A percentile compares a stretch with the other conserved stretches of the same genome.
Conservation (phyloP, 2,797 vertebrate species). For the Danionella dracula region DNA sequence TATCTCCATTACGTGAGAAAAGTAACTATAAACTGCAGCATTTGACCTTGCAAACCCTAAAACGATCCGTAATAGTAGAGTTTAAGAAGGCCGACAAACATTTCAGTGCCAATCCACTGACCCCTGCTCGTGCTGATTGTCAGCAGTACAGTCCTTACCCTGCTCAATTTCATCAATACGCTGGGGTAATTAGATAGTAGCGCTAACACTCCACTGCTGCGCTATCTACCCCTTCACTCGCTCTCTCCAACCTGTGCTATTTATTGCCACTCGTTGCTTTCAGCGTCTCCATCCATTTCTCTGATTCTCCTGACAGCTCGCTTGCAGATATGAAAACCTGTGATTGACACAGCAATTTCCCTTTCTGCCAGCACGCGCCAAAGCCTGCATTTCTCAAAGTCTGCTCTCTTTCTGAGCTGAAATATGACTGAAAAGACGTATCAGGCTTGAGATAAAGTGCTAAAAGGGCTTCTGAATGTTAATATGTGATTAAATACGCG, state of each 20-base stretch:
- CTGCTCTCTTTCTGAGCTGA: conserved; percentile 35
- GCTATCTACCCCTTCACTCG: conserved; percentile 38
- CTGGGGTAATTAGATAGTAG: conserved; percentile 47
- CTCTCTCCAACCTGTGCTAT: conserved; percentile 38
- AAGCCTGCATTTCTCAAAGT: conserved; percentile 53
- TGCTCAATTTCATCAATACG: conserved; percentile 39
- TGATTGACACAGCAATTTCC: conserved; percentile 61
- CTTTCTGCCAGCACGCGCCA: conserved; percentile 48
- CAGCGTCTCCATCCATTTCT: conserved; percentile 36
- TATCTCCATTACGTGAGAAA: background rate
- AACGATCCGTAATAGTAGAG: conserved; percentile 29
- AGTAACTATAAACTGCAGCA: background rate
- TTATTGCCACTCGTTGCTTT: conserved; percentile 40
- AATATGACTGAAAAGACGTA: conserved; percentile 50
- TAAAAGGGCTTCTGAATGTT: conserved; percentile 46
- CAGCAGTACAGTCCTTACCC: conserved; percentile 46
- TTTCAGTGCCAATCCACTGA: conserved; percentile 20
- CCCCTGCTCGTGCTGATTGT: conserved; percentile 32
- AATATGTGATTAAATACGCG: conserved; percentile 44
- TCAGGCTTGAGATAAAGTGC: conserved; percentile 43
- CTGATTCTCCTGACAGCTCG: conserved; percentile 48
- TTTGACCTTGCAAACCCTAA: conserved; percentile 15
- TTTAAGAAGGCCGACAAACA: background rate
- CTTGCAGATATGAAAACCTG: conserved; percentile 56
- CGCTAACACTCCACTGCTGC: conserved; percentile 30